phyloP scores from a whole-genome alignment of 2,113 vertebrate species.

The Saguinus midas region DNA sequence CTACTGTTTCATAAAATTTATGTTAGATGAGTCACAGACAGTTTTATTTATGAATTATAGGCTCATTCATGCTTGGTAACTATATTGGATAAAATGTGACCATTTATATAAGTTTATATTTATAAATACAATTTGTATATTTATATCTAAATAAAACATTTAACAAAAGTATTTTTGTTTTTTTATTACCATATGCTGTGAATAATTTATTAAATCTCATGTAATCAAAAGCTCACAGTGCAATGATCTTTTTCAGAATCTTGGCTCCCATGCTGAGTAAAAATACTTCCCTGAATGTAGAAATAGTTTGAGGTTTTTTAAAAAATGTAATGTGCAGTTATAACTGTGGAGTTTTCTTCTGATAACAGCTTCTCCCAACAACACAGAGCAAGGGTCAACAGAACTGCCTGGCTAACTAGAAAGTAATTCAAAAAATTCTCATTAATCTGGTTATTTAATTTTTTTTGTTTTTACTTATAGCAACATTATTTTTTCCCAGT shows the following conservation, averaged over 20 bases:
- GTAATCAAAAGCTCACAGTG: constrained; percentile 76
- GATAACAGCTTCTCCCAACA: constrained; percentile 33
- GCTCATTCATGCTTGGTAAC: neutral
- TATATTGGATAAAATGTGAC: neutral
- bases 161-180: constrained; percentile 2
- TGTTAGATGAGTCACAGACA: constrained; percentile 6
- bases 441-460: constrained; percentile 55
- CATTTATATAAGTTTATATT: neutral
- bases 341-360: constrained; percentile 48
- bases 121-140: neutral
- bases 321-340: constrained; percentile 63
- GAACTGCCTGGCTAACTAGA: constrained; percentile 68
- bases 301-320: constrained; percentile 41
- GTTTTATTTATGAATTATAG: constrained; percentile 28
- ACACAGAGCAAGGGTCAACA: constrained; percentile 46
- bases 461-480: constrained; percentile 63
- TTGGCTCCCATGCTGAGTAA: constrained; percentile 78
- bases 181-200: constrained; percentile 36
- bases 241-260: constrained; percentile 81
- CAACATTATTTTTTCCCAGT: constrained; percentile 30
- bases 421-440: constrained; percentile 68
- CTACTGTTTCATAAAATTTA: neutral
- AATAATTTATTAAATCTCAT: constrained; percentile 80
- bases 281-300: constrained; percentile 72
- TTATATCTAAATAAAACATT: neutral